Conservation (phyloP, 2,888 invertebrate genomes). For the Meghimatium bilineatum region DNA sequence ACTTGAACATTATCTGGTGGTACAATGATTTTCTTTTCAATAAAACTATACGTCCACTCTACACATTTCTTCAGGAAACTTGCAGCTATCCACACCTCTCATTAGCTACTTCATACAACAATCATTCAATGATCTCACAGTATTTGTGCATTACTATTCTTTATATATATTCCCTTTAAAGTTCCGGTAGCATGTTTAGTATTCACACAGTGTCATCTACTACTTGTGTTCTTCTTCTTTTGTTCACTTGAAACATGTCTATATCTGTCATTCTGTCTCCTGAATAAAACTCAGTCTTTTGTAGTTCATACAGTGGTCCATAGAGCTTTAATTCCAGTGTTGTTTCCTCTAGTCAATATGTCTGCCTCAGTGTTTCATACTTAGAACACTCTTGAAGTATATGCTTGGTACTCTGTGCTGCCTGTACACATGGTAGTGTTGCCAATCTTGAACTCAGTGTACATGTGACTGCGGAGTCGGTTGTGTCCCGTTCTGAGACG, state of each 20-base stretch:
- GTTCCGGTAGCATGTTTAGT: no score
- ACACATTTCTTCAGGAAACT: no score
- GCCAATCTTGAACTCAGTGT: neutral
- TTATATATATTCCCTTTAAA: no score
- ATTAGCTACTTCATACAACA: no score
- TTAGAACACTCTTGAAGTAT: neutral
- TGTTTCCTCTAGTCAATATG: neutral
- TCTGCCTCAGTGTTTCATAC: neutral
- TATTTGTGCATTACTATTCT: no score
- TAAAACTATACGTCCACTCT: no score
- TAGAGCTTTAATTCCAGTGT: neutral
- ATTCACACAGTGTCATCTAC: no score
- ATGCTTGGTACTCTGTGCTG: neutral
- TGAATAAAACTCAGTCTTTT: neutral
- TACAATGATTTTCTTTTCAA: no score
- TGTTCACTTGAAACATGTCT: neutral
- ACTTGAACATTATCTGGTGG: no score
- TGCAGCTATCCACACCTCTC: no score
- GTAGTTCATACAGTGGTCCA: neutral
- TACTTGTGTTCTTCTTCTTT: no score
- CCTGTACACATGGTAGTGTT: neutral
- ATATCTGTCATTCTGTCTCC: neutral
- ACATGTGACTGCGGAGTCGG: neutral
- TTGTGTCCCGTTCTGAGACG: conserved; percentile 3
- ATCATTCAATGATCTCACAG: no score